Evolutionary conservation across 1,140 invertebrate genomes (phyloP).

Genomic region (Aphis gossypii): DNA sequence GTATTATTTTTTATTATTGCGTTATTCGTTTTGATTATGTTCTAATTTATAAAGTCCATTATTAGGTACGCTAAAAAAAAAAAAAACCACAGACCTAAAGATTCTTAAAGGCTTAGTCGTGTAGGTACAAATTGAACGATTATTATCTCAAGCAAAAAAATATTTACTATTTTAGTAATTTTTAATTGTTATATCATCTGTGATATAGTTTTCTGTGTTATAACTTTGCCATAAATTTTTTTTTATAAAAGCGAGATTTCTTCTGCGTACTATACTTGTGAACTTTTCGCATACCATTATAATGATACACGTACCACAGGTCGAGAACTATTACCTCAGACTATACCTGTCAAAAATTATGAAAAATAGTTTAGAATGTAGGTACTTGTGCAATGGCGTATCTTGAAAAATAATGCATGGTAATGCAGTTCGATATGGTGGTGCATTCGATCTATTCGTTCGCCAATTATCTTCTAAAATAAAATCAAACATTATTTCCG

Average conservation of each 20-base stretch:
- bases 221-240: background rate
- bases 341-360: no score
- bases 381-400: background rate
- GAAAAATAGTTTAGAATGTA: background rate
- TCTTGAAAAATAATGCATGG: no score
- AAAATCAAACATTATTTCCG: background rate
- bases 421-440: no score
- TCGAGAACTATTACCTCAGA: no score
- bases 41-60: background rate
- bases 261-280: background rate
- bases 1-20: background rate
- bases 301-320: background rate
- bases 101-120: background rate
- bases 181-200: background rate
- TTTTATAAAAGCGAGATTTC: background rate
- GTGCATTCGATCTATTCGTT: background rate
- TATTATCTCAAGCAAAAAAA: background rate
- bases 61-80: background rate
- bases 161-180: background rate
- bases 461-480: background rate
- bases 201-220: background rate
- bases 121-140: no score
- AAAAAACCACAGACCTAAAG: background rate
- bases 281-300: background rate
- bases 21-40: background rate